Conservation (phyloP, 2,797 vertebrate genomes). For the Balearica regulorum region DNA sequence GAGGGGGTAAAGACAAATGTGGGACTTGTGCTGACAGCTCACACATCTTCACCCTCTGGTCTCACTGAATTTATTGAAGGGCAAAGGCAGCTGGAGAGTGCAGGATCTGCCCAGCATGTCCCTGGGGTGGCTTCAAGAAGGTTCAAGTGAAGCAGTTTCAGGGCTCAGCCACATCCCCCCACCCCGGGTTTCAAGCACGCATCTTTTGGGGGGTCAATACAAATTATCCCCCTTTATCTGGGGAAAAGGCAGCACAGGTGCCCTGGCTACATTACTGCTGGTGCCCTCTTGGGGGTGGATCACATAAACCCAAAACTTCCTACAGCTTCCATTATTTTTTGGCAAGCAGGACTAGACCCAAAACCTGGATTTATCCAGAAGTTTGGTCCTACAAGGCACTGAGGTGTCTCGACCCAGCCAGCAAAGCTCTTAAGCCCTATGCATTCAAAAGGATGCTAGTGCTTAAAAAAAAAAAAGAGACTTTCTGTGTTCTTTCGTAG, state of each 20-base stretch:
- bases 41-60: background rate
- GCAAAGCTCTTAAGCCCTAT: background rate
- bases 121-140: background rate
- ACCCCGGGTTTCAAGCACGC: background rate
- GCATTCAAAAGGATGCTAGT: background rate
- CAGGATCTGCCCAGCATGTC: background rate
- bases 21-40: background rate
- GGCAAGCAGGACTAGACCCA: background rate
- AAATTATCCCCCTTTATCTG: background rate
- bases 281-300: background rate
- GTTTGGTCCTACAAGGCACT: background rate
- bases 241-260: background rate
- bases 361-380: background rate
- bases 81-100: background rate
- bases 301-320: background rate
- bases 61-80: background rate
- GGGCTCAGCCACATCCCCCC: background rate
- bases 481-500: background rate
- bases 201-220: background rate
- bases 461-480: background rate
- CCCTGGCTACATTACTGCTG: background rate
- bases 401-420: background rate
- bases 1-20: background rate
- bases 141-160: background rate
- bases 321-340: background rate